Evolutionary conservation across 2,797 vertebrate species (phyloP), one percentile per base, ranked within the genome.

Genomic region (Gymnoscopelus microlampas): DNA sequence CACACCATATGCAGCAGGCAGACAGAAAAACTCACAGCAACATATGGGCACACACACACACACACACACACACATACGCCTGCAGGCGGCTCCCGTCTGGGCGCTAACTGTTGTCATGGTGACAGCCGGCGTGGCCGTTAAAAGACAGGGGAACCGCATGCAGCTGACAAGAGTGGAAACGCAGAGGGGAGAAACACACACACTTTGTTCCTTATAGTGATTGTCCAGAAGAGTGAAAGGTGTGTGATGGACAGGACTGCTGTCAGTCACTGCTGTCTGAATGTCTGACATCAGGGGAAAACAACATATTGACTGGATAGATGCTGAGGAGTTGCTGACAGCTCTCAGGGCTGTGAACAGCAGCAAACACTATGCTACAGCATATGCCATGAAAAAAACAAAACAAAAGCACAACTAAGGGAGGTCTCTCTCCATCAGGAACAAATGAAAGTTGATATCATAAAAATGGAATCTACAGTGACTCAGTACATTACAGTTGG

Each of bases 221-320:
- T 68, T 1, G 61, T 69, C 76, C 5, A 63, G 12, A 75, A 76
- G 85, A 86, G 63, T 53, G 80, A 79, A 86, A 85, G 74, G 74
- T 72, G 74, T 68, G 65, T 60, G 68, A 71, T 64, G 8, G 57
- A 79, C 65, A 65, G 8, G 57, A 79, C 65, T 77, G 70, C 53
- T 7, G 14, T n/a, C 69, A 44, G 60, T 74, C 69, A 72, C 64
- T 77, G 77, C 51, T 14, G 65, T 56, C 66, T 71, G 50, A 68
- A 35, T 0, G 35, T 26, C 50, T 55, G 65, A 53, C 19, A 6
- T 44, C 39, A 44, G 9, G 47, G 5, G 14, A 75, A 29, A 56
- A 53, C 3, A 65, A 19, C 49, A 79, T 67, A 70, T 44, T 58
- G 2, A 53, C 60, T 44, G 47, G 47, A 29, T 9, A 13, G 44